Conservation (phyloP, 2,888 invertebrate genomes). For the Eupelmus urozonus region DNA sequence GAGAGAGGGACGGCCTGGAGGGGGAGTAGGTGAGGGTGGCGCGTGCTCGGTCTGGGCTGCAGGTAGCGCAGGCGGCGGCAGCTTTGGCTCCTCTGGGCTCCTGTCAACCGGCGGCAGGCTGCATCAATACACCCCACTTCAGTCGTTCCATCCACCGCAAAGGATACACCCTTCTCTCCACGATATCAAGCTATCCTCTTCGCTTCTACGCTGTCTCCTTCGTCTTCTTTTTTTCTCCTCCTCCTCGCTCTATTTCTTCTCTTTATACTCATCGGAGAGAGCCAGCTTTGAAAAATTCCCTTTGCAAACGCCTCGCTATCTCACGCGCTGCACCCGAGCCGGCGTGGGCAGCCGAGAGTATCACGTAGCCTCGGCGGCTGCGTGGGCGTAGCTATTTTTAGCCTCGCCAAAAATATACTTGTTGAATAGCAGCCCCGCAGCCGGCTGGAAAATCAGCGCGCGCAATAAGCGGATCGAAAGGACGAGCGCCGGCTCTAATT, state of each 20-base stretch:
- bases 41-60: slow-evolving; percentile 43
- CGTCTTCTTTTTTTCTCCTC: background rate
- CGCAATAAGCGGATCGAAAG: too few species aligned
- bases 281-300: too few species aligned
- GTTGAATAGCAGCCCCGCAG: slow-evolving; percentile 13
- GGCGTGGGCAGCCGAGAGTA: background rate
- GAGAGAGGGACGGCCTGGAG: background rate
- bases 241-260: slow-evolving; percentile 5
- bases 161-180: background rate
- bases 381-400: slow-evolving; percentile 24
- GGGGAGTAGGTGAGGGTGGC: slow-evolving; percentile 11
- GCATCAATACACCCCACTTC: slow-evolving; percentile 30
- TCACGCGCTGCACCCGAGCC: too few species aligned
- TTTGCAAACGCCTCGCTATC: too few species aligned
- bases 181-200: too few species aligned
- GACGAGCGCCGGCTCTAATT: too few species aligned
- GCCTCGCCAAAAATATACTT: slow-evolving; percentile 32
- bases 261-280: too few species aligned
- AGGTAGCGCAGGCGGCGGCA: slow-evolving; percentile 41
- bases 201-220: background rate
- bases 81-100: slow-evolving; percentile 43
- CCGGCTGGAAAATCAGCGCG: too few species aligned
- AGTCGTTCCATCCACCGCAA: background rate
- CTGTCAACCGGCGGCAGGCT: slow-evolving; percentile 44
- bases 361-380: background rate